Base-by-base conservation (phyloP, 2,113 vertebrate species). In the Phrynosoma platyrhinos region DNA sequence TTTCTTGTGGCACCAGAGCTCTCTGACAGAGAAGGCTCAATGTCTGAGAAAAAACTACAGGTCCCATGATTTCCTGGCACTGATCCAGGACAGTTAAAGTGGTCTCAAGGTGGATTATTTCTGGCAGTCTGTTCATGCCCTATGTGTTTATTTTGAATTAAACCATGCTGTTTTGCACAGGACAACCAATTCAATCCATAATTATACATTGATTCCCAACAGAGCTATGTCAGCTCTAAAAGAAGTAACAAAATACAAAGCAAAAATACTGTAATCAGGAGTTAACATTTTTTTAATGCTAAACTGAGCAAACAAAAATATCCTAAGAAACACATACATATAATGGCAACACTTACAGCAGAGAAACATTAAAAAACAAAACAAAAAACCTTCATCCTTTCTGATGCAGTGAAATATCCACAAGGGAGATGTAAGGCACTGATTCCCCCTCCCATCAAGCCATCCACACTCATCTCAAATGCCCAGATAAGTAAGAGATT, bases 371-470 rank as follows among this genome's bases (percentile, higher is more conserved):
- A 91, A 91, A 92, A 77, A 77, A 14, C 5, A 79, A 68, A 90
- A 83, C 40, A 88, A 84, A 42, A 89, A 92, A 79, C 93, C 85
- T 94, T 92, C 86, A 69, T 91, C 74, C 90, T 93, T 58, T 90
- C 82, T 84, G 32, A 92, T 71, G 55, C 85, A 77, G 84, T 87
- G 5, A 80, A 87, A 87, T 74, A 27, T 23, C 52, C 77, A 40
- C 69, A 87, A 74, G 14, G 53, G 78, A 72, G 14, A 86, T 92
- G 75, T 85, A 94, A 94, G 76, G 79, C 62, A 88, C 86, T 2
- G 1, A 82, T 66, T 92, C 90, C 88, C 40, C 27, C 68, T 74
- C 87, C 52, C 4, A 21, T 78, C 75, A 32, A 55, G 83, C 88
- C 84, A 42, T 23, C 84, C 21, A 0, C 0, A 75, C 30, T 84